Evolutionary conservation across 2,888 invertebrate species (phyloP).

Genomic region (Pterostichus madidus): DNA sequence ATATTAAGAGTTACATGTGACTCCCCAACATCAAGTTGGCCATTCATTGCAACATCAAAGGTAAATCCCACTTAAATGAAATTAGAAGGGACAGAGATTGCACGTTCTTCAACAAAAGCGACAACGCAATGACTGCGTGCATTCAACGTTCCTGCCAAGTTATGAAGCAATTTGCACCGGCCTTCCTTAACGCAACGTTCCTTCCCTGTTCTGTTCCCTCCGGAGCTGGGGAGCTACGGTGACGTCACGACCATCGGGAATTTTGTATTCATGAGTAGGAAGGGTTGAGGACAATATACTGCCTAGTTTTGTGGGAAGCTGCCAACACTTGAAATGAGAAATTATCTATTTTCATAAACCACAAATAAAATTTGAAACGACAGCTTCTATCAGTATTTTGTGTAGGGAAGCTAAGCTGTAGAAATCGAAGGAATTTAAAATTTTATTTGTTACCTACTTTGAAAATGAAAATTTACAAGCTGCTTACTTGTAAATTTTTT

Average conservation of each 20-base stretch:
- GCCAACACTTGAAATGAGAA: background rate
- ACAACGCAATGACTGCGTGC: background rate
- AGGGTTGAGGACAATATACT: conserved; percentile 22
- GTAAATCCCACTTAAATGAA: conserved; percentile 63
- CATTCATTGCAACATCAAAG: conserved; percentile 65
- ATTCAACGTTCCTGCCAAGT: conserved; percentile 49
- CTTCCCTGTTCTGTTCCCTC: background rate
- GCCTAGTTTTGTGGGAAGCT: conserved; percentile 14
- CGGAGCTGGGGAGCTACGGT: background rate
- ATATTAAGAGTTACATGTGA: conserved; percentile 61
- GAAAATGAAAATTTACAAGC: too few species aligned
- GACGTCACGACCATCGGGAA: conserved; percentile 1
- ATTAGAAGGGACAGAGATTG: conserved; percentile 64
- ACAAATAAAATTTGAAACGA: background rate
- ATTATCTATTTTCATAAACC: conserved; percentile 4
- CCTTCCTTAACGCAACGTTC: conserved; percentile 18
- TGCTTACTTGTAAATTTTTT: too few species aligned
- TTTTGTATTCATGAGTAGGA: conserved; percentile 40
- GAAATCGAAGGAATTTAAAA: too few species aligned
- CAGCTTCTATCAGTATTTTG: background rate
- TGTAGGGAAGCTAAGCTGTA: background rate
- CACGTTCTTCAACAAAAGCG: conserved; percentile 57
- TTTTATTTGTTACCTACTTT: too few species aligned
- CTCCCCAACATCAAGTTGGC: conserved; percentile 49
- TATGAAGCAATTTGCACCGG: conserved; percentile 63